Evolutionary conservation across 2,797 vertebrate genomes (phyloP).

Genomic region (Pteronotus mesoamericanus): DNA sequence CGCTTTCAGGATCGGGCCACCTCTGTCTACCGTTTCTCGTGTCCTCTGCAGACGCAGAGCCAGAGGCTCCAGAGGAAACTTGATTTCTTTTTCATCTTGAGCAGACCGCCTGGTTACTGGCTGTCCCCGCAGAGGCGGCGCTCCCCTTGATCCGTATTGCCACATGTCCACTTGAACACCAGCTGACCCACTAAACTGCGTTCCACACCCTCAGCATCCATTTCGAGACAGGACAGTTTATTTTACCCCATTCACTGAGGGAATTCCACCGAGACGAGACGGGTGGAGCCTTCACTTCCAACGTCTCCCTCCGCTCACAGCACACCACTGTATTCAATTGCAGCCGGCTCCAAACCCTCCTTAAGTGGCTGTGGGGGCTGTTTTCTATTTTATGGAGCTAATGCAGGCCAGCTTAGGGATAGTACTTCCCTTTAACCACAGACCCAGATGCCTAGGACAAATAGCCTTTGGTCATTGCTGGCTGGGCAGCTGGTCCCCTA

Average conservation of each 20-base stretch:
- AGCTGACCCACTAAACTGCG: rapidly evolving
- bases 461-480: constrained; percentile 74
- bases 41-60: background rate
- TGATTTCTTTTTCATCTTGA: background rate
- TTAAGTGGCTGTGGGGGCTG: constrained; percentile 76
- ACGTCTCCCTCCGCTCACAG: background rate
- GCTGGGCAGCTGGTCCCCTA: constrained; percentile 63
- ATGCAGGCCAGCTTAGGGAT: constrained; percentile 76
- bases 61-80: background rate
- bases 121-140: background rate
- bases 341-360: constrained; percentile 36
- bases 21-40: background rate
- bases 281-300: background rate
- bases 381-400: constrained; percentile 81
- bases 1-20: background rate
- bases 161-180: background rate
- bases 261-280: background rate
- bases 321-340: background rate
- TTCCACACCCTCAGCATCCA: background rate
- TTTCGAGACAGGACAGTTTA: background rate
- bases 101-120: background rate
- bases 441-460: constrained; percentile 72
- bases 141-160: background rate
- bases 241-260: background rate
- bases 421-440: constrained; percentile 79